Evolutionary conservation across 2,888 invertebrate genomes (phyloP).

Genomic region (Zhuqinia jingwanae): DNA sequence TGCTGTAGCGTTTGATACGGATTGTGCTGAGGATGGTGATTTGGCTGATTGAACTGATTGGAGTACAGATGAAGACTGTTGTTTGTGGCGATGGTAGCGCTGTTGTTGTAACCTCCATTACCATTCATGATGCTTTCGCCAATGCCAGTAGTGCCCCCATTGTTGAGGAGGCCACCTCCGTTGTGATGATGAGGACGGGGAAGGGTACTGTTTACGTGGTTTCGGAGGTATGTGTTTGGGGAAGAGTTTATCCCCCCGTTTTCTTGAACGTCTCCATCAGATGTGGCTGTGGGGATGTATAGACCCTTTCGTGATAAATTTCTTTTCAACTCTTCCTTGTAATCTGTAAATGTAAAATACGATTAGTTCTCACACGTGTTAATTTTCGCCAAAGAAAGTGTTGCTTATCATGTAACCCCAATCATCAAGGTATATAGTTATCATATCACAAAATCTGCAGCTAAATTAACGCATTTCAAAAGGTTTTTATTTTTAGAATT

Average conservation of each 20-base stretch:
- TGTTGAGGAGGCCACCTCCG: constrained; percentile 44
- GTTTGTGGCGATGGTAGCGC: constrained; percentile 24
- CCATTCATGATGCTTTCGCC: constrained; percentile 58
- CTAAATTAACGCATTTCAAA: too few species aligned
- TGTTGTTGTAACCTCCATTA: constrained; percentile 62
- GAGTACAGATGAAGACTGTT: constrained; percentile 60
- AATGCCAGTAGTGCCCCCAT: constrained; percentile 19
- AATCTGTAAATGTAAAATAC: constrained; percentile 69
- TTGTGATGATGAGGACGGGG: constrained; percentile 65
- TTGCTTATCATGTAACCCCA: too few species aligned
- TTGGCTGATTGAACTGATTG: constrained; percentile 68
- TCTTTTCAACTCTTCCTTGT: constrained; percentile 74
- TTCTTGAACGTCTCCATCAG: constrained; percentile 66
- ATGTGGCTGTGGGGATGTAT: constrained; percentile 70
- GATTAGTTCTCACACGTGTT: too few species aligned
- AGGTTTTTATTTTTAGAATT: neutral
- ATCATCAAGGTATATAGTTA: too few species aligned
- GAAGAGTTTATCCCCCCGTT: constrained; percentile 59
- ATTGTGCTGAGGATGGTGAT: constrained; percentile 63
- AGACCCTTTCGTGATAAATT: constrained; percentile 72
- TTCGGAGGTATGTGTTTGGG: constrained; percentile 64
- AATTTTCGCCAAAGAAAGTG: too few species aligned
- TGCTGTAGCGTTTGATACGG: constrained; percentile 76
- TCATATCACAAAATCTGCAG: too few species aligned
- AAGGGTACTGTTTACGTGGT: constrained; percentile 66